A percentile compares a stretch with the other conserved stretches of the same genome.
Evolutionary conservation across 2,113 vertebrate genomes (phyloP).

Genomic region (Microcebus tavaratra): DNA sequence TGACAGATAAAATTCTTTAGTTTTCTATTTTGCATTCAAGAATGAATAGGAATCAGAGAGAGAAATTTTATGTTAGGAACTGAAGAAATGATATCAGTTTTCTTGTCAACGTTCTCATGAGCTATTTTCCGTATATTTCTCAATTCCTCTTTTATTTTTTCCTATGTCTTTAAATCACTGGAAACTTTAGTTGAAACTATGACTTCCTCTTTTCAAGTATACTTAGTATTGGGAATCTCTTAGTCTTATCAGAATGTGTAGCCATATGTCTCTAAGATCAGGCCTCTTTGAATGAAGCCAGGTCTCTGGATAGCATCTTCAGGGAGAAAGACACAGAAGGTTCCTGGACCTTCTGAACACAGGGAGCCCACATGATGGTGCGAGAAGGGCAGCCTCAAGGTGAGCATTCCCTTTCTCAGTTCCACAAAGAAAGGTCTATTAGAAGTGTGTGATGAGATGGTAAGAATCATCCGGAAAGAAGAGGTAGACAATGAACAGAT

Average conservation of each 20-base stretch:
- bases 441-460: background rate
- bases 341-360: background rate
- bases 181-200: background rate
- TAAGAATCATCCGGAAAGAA: background rate
- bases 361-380: background rate
- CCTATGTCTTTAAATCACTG: background rate
- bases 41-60: background rate
- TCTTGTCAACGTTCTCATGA: background rate
- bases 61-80: background rate
- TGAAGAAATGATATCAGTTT: background rate
- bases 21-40: background rate
- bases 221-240: background rate
- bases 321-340: background rate
- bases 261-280: background rate
- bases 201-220: constrained; percentile 35
- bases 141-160: background rate
- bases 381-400: background rate
- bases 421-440: background rate
- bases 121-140: background rate
- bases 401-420: background rate
- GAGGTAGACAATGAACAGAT: background rate
- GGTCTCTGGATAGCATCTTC: background rate
- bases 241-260: background rate
- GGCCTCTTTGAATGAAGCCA: background rate
- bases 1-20: background rate